Evolutionary conservation across 2,113 vertebrate genomes (phyloP).

Genomic region (Holacanthus passer): DNA sequence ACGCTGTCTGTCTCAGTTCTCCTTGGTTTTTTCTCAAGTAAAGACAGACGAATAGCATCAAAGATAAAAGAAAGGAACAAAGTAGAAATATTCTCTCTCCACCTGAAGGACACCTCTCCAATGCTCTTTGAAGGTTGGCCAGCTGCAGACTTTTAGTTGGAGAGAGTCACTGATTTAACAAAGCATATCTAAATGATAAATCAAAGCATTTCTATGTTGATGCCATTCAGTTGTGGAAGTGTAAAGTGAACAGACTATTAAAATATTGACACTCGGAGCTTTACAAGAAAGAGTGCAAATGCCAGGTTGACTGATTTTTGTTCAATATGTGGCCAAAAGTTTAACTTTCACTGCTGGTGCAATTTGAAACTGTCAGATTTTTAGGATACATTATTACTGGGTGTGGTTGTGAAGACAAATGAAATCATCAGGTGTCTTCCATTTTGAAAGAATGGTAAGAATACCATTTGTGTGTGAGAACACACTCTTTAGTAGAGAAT

Average conservation of each 20-base stretch:
- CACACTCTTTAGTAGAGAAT: too few relatives aligned
- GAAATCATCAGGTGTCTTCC: background rate
- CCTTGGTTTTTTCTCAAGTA: background rate
- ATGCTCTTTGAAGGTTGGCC: background rate
- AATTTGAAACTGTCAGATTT: background rate
- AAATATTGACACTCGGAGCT: background rate
- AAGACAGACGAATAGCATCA: background rate
- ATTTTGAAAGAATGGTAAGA: background rate
- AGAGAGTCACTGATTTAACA: background rate
- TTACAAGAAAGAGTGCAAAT: background rate
- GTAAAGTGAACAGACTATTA: background rate
- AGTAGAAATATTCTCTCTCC: background rate
- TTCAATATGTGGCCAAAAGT: background rate
- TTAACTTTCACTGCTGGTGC: background rate
- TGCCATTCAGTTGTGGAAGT: too few relatives aligned
- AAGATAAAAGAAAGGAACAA: background rate
- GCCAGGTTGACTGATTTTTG: background rate
- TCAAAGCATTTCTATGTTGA: background rate
- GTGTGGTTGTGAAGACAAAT: background rate
- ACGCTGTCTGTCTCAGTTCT: background rate
- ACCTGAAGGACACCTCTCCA: background rate
- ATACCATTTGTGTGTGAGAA: background rate
- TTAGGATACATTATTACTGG: background rate
- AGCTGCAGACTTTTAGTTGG: background rate
- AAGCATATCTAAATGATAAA: background rate